These are phyloP conservation scores for Corella eumyota DNA, from an alignment of 23 tunicate genomes.

Conservation along the genomic window DNA sequence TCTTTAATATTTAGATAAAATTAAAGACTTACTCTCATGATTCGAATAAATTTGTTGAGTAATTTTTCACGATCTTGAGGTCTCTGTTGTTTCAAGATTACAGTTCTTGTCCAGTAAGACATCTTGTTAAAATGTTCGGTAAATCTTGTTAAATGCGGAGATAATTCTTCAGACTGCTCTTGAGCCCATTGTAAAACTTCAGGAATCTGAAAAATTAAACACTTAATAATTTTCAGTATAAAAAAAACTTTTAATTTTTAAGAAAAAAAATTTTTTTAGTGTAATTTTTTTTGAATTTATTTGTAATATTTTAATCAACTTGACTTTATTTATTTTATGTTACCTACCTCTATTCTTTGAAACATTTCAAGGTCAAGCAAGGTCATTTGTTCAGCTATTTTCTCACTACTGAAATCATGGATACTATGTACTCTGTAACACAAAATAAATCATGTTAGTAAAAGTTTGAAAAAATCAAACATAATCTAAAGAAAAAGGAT, in stretches of 20 bases:
- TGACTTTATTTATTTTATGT: too few species aligned
- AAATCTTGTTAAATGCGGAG: constrained; percentile 74
- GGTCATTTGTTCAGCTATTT: constrained; percentile 91
- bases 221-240: background rate
- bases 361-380: constrained; percentile 70
- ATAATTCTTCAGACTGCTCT: constrained; percentile 79
- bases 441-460: background rate
- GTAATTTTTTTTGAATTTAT: background rate
- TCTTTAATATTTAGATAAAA: too few species aligned
- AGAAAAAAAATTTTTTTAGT: background rate
- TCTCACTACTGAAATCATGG: constrained; percentile 86
- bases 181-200: constrained; percentile 86
- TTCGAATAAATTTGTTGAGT: constrained; percentile 75
- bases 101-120: constrained; percentile 81
- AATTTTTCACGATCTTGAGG: constrained; percentile 80
- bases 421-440: constrained; percentile 55
- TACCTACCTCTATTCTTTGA: constrained; percentile 79
- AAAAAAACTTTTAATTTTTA: background rate
- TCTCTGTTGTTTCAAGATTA: constrained; percentile 56
- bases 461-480: too few species aligned
- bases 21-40: constrained; percentile 76
- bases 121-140: constrained; percentile 89
- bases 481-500: too few species aligned
- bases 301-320: too few species aligned
- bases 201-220: constrained; percentile 67